These are phyloP conservation scores for Dasypolia templi DNA, from an alignment of 2,888 invertebrate species.

Conservation along the genomic window DNA sequence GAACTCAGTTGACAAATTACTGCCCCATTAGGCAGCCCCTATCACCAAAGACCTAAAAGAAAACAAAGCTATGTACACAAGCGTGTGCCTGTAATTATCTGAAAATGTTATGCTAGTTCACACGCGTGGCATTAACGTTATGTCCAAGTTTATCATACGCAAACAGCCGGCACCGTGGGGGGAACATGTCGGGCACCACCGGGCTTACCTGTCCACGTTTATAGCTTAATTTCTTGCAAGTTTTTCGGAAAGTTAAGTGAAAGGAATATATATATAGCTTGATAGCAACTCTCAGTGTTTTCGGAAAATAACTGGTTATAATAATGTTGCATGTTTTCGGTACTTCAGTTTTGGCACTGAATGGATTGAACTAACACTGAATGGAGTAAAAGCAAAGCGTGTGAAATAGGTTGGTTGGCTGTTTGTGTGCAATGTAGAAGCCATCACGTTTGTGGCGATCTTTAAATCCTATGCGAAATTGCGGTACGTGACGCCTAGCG, in stretches of 20 bases:
- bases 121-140: slow-evolving; percentile 32
- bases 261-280: too few relatives aligned
- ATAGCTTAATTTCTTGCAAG: slow-evolving; percentile 44
- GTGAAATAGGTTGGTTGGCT: slow-evolving; percentile 3
- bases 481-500: slow-evolving; percentile 44
- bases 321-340: background rate
- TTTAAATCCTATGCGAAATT: slow-evolving; percentile 57
- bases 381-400: slow-evolving; percentile 8
- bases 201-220: slow-evolving; percentile 1
- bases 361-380: background rate
- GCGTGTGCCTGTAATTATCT: slow-evolving; percentile 48
- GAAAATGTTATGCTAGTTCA: slow-evolving; percentile 60
- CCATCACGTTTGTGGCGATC: slow-evolving; percentile 47
- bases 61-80: slow-evolving; percentile 19
- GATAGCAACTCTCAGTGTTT: slow-evolving; percentile 19
- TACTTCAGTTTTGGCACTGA: slow-evolving; percentile 12
- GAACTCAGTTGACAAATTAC: background rate
- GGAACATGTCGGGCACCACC: background rate
- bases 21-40: background rate
- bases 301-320: background rate
- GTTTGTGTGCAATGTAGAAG: slow-evolving; percentile 12
- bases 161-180: slow-evolving; percentile 46
- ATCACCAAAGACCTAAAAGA: slow-evolving; percentile 14
- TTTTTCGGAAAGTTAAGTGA: slow-evolving; percentile 11
- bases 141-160: slow-evolving; percentile 60